phyloP scores from a whole-genome alignment of 2,113 vertebrate genomes.

The Dromiciops gliroides region DNA sequence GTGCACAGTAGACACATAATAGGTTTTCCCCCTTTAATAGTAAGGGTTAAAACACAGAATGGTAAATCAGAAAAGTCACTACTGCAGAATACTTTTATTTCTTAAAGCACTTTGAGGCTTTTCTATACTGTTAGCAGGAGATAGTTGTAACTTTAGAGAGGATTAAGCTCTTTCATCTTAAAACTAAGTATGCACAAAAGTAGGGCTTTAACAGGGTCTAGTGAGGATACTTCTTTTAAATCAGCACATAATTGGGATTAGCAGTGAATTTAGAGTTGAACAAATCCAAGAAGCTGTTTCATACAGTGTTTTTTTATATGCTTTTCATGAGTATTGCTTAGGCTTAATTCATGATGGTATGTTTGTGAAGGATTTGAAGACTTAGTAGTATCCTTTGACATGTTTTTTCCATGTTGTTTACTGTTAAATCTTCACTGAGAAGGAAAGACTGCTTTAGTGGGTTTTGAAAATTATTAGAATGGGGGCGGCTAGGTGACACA shows the following conservation, averaged over 20 bases:
- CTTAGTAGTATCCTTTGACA: conserved; percentile 24
- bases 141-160: background rate
- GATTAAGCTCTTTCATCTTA: background rate
- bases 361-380: conserved; percentile 19
- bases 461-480: background rate
- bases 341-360: conserved; percentile 41
- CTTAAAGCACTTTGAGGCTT: background rate
- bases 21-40: background rate
- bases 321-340: background rate
- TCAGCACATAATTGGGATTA: background rate
- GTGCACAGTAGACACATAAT: background rate
- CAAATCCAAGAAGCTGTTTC: background rate
- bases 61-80: conserved; percentile 6
- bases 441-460: conserved; percentile 12
- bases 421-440: conserved; percentile 22
- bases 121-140: background rate
- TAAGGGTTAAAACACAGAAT: background rate
- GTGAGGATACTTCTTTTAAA: background rate
- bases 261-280: background rate
- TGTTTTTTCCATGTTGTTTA: conserved; percentile 13
- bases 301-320: background rate
- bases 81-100: background rate
- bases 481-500: too few relatives aligned
- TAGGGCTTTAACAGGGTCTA: background rate
- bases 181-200: background rate